Base-by-base conservation (phyloP, 2,888 invertebrate genomes). In the Uloborus plumipes region DNA sequence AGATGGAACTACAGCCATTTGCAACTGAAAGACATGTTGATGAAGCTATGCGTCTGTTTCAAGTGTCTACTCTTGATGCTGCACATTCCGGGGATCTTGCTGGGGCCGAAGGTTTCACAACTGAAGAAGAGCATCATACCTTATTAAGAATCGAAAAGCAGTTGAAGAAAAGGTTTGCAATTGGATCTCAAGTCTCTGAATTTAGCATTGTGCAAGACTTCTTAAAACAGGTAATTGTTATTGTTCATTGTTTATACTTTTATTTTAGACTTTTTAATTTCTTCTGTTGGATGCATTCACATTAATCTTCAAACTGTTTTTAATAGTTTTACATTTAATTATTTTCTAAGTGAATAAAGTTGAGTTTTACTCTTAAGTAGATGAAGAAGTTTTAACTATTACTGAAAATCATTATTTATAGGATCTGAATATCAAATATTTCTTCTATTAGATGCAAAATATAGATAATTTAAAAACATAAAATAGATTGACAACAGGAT, bases 101-200 rank as follows among this genome's bases (percentile, higher is more conserved):
- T 82, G 97, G 97, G 64, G 97, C 95, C n/a, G 99, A 99, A 91
- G 99, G 99, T 13, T 99, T 99, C 88, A 97, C 98, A 0, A 93
- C 96, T 0, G 94, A 95, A 87, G 97, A 96, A 89, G 98, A 99
- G 89, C 95, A 96, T 87, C 97, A 98, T 88, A 93, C 94, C 89
- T 89, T 99, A 51, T 92, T 92, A 58, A 93, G 96, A 9, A 94
- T 99, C 85, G 99, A 99, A 89, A 95, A 94, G 88, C 98, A 99
- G 89, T 89, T 99, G 80, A 99, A 98, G 90, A 92, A 94, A 74
- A 92, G 98, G 80, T 98, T 98, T 89, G 94, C 96, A 0, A 94
- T 98, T 85, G 98, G 98, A n/a, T 95, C 96, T 0, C 97, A 97
- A 90, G 96, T 98, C 0, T 97, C 98, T 0, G 96, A 98, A 88